Evolutionary conservation across 23 tunicate species (phyloP).

Genomic region (Halocynthia roretzi): DNA sequence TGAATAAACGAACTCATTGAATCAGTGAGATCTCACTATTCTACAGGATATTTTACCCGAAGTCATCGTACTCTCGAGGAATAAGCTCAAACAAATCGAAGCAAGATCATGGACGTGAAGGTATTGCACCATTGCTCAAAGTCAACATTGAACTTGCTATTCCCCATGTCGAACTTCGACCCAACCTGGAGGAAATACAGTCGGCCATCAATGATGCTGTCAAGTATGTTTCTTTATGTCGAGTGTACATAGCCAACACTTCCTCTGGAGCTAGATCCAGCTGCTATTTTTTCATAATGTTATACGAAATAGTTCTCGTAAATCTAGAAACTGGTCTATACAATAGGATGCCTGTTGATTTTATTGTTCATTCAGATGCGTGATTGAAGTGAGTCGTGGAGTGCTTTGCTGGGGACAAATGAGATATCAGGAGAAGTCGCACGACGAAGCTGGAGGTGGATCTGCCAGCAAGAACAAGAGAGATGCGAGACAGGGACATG

Average conservation of each 20-base stretch:
- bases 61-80: slow-evolving; percentile 65
- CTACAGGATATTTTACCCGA: slow-evolving; percentile 79
- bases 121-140: slow-evolving; percentile 70
- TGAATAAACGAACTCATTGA: neutral
- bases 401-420: slow-evolving; percentile 66
- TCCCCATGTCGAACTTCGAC: slow-evolving; percentile 82
- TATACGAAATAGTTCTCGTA: neutral
- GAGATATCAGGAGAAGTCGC: slow-evolving; percentile 5
- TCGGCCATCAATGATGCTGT: slow-evolving; percentile 61
- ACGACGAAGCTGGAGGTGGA: slow-evolving; percentile 17
- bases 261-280: neutral
- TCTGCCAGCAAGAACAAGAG: slow-evolving; percentile 34
- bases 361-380: slow-evolving; percentile 21
- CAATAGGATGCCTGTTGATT: neutral
- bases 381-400: slow-evolving; percentile 75
- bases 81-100: slow-evolving; percentile 14
- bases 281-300: neutral
- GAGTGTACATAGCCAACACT: neutral
- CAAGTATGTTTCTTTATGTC: slow-evolving; percentile 23
- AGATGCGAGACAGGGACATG: slow-evolving; percentile 32
- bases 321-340: neutral
- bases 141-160: slow-evolving; percentile 85
- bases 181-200: slow-evolving; percentile 91
- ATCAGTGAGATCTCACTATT: neutral
- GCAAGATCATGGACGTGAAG: slow-evolving; percentile 28